phyloP scores from a whole-genome alignment of 2,797 vertebrate genomes.

The Xerus rutilus region DNA sequence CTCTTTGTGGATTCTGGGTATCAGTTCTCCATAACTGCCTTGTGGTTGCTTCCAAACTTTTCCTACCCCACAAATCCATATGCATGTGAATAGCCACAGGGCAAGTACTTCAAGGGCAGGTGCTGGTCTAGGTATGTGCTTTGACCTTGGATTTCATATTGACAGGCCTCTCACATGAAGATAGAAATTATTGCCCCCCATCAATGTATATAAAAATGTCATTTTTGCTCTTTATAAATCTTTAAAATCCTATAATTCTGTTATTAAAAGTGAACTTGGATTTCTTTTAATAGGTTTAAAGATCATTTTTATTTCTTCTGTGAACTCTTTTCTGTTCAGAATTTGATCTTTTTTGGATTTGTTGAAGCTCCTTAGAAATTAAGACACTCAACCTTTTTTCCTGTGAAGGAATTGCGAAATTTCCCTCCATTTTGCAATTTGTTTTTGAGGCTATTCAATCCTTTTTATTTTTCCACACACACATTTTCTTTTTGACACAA shows the following conservation, averaged over 20 bases:
- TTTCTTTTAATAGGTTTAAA: background rate
- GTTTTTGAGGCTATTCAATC: background rate
- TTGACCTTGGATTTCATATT: background rate
- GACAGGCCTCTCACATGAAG: background rate
- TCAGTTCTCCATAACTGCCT: background rate
- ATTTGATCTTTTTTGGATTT: background rate
- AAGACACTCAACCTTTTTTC: background rate
- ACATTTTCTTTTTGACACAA: background rate
- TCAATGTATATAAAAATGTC: background rate
- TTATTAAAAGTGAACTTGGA: background rate
- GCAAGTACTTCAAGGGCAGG: background rate
- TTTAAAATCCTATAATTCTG: background rate
- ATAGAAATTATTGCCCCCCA: no score
- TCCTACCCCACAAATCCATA: background rate
- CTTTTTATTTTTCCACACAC: background rate
- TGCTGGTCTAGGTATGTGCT: no score
- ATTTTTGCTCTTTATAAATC: background rate
- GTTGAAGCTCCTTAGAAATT: background rate
- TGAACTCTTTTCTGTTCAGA: background rate
- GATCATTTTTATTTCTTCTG: background rate
- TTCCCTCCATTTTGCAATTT: background rate
- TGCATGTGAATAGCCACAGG: accelerated
- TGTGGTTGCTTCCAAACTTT: background rate
- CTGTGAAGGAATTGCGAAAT: background rate
- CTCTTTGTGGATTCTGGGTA: no score